These are phyloP conservation scores for Scotopteryx bipunctaria DNA, from an alignment of 2,888 invertebrate species.

Conservation along the genomic window DNA sequence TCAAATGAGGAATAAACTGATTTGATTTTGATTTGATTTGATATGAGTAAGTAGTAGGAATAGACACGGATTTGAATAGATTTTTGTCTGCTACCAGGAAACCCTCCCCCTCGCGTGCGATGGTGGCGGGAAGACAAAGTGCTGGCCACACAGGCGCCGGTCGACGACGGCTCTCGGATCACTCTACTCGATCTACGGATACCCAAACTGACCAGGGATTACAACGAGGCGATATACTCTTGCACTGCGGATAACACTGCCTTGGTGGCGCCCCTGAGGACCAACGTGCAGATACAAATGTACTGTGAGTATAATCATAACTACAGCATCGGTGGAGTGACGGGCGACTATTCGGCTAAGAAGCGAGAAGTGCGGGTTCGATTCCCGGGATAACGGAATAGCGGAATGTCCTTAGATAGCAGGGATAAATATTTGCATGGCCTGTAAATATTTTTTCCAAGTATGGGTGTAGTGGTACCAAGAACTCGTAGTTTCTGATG, in stretches of 20 bases:
- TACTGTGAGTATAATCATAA: conserved; percentile 77
- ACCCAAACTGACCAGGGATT: conserved; percentile 81
- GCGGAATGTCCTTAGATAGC: no score
- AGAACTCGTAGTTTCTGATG: no score
- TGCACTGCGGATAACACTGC: conserved; percentile 89
- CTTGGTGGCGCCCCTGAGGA: conserved; percentile 86
- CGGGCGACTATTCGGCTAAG: no score
- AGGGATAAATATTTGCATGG: no score
- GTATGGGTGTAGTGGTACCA: no score
- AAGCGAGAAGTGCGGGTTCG: no score
- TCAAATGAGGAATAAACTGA: no score
- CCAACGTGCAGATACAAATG: conserved; percentile 87
- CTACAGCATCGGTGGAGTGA: background rate
- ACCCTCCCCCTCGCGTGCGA: conserved; percentile 73
- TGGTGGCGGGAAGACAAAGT: conserved; percentile 80
- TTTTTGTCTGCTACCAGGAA: conserved; percentile 53
- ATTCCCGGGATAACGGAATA: no score
- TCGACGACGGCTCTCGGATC: conserved; percentile 64
- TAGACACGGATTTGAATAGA: no score
- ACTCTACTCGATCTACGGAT: conserved; percentile 66
- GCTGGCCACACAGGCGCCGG: conserved; percentile 63
- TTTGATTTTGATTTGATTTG: no score
- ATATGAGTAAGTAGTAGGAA: no score
- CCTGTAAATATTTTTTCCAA: no score
- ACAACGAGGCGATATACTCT: conserved; percentile 86